Percentiles rank a stretch among this genome's conserved stretches.
These are phyloP conservation scores for Camelus dromedarius DNA, from an alignment of 2,113 vertebrate species.

Conservation along the genomic window DNA sequence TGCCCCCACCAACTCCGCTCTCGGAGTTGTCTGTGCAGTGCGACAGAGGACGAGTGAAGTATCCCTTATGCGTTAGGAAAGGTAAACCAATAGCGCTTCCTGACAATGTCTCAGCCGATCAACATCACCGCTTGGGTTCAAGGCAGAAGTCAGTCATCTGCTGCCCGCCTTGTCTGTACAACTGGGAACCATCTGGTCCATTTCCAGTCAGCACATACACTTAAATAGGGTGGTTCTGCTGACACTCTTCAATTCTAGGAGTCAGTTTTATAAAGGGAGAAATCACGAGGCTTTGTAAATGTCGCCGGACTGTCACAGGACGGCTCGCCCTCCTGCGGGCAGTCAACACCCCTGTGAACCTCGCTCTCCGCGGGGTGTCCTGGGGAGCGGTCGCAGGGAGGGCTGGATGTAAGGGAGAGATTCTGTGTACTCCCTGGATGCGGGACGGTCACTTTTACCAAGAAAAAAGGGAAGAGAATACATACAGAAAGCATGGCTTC, in stretches of 20 bases:
- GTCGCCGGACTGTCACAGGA: neutral
- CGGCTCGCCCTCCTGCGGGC: neutral
- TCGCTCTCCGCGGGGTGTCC: neutral
- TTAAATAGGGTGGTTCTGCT: neutral
- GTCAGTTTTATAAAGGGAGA: neutral
- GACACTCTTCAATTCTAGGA: neutral
- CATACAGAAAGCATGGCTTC: neutral
- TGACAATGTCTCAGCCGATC: neutral
- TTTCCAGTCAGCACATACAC: neutral
- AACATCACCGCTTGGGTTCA: neutral
- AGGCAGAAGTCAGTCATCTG: neutral
- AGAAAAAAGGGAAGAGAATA: neutral
- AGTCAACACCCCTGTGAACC: neutral
- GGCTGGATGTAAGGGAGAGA: neutral
- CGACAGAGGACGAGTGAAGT: conserved; percentile 81
- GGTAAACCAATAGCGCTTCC: conserved; percentile 76
- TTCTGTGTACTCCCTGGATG: neutral
- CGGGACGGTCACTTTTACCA: neutral
- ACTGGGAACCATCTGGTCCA: neutral
- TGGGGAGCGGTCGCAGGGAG: neutral
- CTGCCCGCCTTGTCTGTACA: neutral
- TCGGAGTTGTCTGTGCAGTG: conserved; percentile 85
- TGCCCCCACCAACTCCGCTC: conserved; percentile 51
- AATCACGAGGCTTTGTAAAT: neutral
- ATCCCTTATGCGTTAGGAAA: conserved; percentile 85